These are phyloP conservation scores for Pseudococcus viburni DNA, from an alignment of 2,888 invertebrate species.

Conservation along the genomic window DNA sequence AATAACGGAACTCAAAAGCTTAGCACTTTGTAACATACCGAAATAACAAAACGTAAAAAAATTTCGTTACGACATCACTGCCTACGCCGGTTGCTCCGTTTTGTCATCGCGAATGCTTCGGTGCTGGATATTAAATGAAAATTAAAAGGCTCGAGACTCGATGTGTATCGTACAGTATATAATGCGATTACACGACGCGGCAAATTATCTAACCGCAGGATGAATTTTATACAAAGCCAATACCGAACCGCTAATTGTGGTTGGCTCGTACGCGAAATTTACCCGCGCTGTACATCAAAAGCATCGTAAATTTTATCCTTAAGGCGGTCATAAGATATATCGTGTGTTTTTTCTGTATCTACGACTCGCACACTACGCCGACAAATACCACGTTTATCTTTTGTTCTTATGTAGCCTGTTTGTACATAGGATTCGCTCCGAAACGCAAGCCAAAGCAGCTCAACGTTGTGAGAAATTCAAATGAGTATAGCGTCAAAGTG, in stretches of 20 bases:
- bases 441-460: neutral
- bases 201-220: neutral
- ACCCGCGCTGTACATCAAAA: constrained; percentile 6
- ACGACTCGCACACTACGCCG: neutral
- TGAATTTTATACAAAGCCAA: constrained; percentile 25
- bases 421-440: neutral
- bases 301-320: constrained; percentile 20
- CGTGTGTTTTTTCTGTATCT: neutral
- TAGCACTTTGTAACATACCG: too few species aligned
- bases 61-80: too few species aligned
- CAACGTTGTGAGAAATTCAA: constrained; percentile 1
- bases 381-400: constrained; percentile 31
- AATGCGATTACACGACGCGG: neutral
- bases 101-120: neutral
- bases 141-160: neutral
- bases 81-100: neutral
- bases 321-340: constrained; percentile 33
- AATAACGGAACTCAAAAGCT: too few species aligned
- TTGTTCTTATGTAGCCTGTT: constrained; percentile 3
- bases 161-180: neutral
- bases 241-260: constrained; percentile 39
- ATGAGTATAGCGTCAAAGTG: constrained; percentile 10
- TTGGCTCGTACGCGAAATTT: neutral
- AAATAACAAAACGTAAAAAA: too few species aligned
- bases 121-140: constrained; percentile 4